Conservation (phyloP, 2,113 vertebrate species). For the Verasper variegatus region DNA sequence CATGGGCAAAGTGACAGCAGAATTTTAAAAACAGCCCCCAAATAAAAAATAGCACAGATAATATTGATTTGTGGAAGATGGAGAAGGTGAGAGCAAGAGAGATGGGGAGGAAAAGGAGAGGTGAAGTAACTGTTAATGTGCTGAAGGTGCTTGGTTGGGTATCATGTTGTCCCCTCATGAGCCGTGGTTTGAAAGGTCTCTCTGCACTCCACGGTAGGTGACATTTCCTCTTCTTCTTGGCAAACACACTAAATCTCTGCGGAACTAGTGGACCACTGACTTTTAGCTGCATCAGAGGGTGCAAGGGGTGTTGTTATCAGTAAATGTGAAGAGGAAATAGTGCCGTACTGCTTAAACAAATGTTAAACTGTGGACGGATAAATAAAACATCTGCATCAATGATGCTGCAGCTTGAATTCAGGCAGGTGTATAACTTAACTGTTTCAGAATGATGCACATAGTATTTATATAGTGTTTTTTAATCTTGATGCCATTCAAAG, state of each 20-base stretch:
- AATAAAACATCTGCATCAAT: background rate
- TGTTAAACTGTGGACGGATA: background rate
- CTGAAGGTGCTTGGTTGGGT: background rate
- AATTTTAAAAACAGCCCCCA: background rate
- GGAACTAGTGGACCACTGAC: background rate
- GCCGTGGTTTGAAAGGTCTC: constrained; percentile 20
- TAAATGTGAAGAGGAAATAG: background rate
- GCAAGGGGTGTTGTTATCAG: background rate
- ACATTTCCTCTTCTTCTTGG: constrained; percentile 9
- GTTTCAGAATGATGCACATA: background rate
- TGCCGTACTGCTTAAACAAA: background rate
- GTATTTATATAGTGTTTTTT: too few relatives aligned
- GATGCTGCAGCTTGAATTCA: too few relatives aligned
- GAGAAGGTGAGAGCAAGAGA: background rate
- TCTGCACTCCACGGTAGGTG: constrained; percentile 21
- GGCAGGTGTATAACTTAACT: background rate
- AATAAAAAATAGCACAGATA: background rate
- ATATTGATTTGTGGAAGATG: constrained; percentile 9
- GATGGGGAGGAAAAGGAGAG: background rate
- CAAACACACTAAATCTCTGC: constrained; percentile 1
- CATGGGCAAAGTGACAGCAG: background rate
- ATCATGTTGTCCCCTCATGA: constrained; percentile 3
- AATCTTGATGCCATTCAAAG: too few relatives aligned
- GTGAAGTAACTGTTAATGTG: background rate
- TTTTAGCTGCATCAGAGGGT: constrained; percentile 2